Evolutionary conservation across 2,113 vertebrate genomes (phyloP), one percentile per base, ranked within the genome.

Genomic region (Hassar affinis): DNA sequence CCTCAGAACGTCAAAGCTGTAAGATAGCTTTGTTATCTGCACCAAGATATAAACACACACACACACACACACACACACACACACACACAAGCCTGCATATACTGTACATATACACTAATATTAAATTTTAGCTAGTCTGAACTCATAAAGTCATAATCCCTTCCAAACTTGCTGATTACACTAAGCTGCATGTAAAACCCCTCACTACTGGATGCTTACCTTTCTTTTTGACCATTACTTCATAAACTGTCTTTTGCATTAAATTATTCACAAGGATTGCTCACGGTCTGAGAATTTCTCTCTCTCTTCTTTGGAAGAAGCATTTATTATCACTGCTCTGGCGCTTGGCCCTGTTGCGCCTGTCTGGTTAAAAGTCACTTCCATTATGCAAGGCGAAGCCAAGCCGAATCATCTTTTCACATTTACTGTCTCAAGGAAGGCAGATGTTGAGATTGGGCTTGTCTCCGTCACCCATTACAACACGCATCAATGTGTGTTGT

Each of bases 391-490:
- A 82, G 42, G 33, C 61, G 27, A 42, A n/a, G 69, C 64, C 77
- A 62, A 51, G 33, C 62, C 54, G 78, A 84, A 76, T 30, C 81
- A 78, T 84, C 66, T 64, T 75, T 59, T 83, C 51, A 66, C 42
- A 84, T 81, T 72, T 38, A 52, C 51, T 51, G 35, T 79, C 83
- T 84, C 64, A 82, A 52, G 77, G 45, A 85, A 85, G 71, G 66
- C 87, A 88, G 87, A 88, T 85, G 82, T 76, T 84, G 64, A 7
- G 52, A 82, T 64, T 86, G 85, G 85, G 78, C 80, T 22, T 66
- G 56, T 64, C 38, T 38, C 78, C 30, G 17, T 22, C 27, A 12
- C 59, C 62, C 80, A 42, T 88, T 85, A 79, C 61, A 77, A 80
- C 83, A 86, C 38, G 38, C 2, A 82, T 78, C 45, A 78, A 38